Evolutionary conservation across 1,140 invertebrate genomes (phyloP).

Genomic region (Bombus waltoni): DNA sequence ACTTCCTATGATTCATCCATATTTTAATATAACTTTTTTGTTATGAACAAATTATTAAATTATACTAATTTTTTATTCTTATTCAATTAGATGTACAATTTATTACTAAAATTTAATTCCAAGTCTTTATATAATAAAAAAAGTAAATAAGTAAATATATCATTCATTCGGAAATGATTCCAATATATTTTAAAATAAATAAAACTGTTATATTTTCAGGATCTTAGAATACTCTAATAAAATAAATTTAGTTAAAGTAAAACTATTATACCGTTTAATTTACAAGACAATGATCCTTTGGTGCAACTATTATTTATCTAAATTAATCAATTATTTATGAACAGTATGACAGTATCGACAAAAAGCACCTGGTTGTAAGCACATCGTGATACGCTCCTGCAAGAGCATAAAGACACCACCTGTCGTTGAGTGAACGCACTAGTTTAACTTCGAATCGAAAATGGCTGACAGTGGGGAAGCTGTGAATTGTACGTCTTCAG

Average conservation of each 20-base stretch:
- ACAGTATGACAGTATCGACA: slow-evolving; percentile 25
- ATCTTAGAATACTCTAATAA: background rate
- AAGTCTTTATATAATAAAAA: background rate
- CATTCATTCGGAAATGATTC: background rate
- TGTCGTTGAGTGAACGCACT: slow-evolving; percentile 19
- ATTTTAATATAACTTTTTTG: background rate
- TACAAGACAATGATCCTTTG: no score
- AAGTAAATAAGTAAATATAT: background rate
- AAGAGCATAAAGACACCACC: slow-evolving; percentile 32
- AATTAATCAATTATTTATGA: slow-evolving; percentile 41
- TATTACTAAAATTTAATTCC: background rate
- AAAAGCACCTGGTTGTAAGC: background rate
- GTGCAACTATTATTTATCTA: background rate
- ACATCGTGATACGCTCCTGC: slow-evolving; percentile 22
- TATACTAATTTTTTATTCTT: no score
- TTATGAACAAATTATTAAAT: background rate
- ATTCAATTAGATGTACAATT: background rate
- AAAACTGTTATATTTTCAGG: background rate
- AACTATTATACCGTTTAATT: background rate
- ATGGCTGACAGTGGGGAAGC: slow-evolving; percentile 80
- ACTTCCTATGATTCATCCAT: background rate
- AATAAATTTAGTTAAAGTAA: background rate
- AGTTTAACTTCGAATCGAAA: slow-evolving; percentile 68
- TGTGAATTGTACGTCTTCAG: slow-evolving; percentile 71
- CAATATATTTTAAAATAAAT: background rate